Conservation (phyloP, 2,113 vertebrate species). For the Cynoglossus semilaevis region DNA sequence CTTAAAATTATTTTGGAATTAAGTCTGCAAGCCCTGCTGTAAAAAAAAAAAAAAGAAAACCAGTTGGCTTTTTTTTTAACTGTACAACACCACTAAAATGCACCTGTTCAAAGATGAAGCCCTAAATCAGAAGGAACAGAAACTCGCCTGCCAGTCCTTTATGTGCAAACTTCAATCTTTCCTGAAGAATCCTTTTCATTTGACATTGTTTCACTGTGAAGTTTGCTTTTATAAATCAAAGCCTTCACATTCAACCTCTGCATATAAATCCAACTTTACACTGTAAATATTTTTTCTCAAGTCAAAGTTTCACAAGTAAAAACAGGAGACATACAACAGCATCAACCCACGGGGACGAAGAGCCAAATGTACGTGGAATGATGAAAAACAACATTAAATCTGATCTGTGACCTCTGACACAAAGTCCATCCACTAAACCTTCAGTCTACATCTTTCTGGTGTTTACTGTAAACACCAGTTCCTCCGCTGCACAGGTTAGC, state of each 20-base stretch:
- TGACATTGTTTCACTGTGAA: constrained; percentile 64
- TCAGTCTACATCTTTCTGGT: constrained; percentile 2
- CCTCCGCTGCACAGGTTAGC: constrained; percentile 20
- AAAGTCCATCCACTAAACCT: too few species aligned
- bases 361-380: not conserved
- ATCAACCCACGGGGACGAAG: too few species aligned
- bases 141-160: constrained; percentile 57
- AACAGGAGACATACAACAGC: constrained; percentile 16
- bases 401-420: too few species aligned
- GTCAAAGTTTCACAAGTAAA: constrained; percentile 74
- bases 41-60: constrained; percentile 85
- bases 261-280: constrained; percentile 75
- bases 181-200: constrained; percentile 68
- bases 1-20: constrained; percentile 80
- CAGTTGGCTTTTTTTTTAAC: constrained; percentile 74
- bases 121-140: constrained; percentile 66
- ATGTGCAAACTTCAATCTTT: constrained; percentile 84
- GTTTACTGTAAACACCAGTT: constrained; percentile 8
- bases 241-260: constrained; percentile 76
- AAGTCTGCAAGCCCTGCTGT: constrained; percentile 85
- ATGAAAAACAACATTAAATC: not conserved
- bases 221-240: constrained; percentile 82
- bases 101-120: constrained; percentile 50
- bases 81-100: constrained; percentile 81
- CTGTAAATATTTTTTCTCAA: constrained; percentile 75